Base-by-base conservation (phyloP, 2,888 invertebrate genomes). In the Falcaria lacertinaria region DNA sequence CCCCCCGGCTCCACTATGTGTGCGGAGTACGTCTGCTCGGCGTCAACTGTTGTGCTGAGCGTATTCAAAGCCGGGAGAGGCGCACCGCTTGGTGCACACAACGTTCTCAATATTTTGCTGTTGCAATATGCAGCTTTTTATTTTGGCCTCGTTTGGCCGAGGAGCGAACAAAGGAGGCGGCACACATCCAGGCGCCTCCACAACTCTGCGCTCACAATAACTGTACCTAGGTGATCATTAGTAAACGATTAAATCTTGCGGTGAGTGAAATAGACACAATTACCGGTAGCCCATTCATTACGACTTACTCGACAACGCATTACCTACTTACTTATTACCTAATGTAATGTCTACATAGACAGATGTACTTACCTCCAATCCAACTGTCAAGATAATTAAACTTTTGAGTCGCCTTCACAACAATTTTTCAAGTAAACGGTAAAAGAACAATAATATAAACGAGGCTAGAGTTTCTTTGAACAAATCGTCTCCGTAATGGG, bases 41-140 rank as follows among this genome's bases (percentile, higher is more conserved):
- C 81, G 79, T 83, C 82, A 82, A 83, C 85, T 82, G 82, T 80
- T 80, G 79, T 81, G 80, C 83, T 78, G 80, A 80, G 75, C 66
- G 79, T 79, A 82, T 80, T 80, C 80, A 75, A 75, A 79, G 72
- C 61, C 64, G 55, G 57, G 64, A 67, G 74, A 74, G 69, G 67
- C 58, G 60, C 70, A 68, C 64, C 60, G 67, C 69, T 63, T 63
- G 66, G 64, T 74, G 68, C 76, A 72, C 70, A 77, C 69, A 63
- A 74, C 73, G 60, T 57, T 67, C 58, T 69, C 74, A 74, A 80
- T 79, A 80, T 79, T 75, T 75, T 69, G 60, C 67, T 57, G 54
- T 62, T 62, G 61, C 68, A 63, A 67, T 70, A 65, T 66, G 64
- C 58, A 54, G 54, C 66, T 57, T 68, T 65, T 61, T 64, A 64